Conservation (phyloP, 2,113 vertebrate genomes). For the Microcebus murinus region DNA sequence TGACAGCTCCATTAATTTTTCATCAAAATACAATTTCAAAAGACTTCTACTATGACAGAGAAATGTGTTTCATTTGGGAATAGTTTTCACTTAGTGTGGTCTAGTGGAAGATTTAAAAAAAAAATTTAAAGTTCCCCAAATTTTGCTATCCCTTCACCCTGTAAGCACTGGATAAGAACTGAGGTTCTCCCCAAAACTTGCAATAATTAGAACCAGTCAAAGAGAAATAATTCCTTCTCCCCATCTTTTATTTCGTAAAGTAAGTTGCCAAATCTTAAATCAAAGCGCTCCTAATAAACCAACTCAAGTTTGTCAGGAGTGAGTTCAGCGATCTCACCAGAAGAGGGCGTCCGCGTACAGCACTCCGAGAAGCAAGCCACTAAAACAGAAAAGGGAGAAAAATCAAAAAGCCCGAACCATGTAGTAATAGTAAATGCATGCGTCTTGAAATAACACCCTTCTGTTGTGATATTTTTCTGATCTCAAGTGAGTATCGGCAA, state of each 20-base stretch:
- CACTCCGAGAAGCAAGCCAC: not conserved
- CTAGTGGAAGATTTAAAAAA: not conserved
- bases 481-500: not conserved
- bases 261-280: constrained; percentile 26
- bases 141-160: not conserved
- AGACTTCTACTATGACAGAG: not conserved
- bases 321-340: constrained; percentile 76
- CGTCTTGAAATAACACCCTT: not conserved
- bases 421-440: not conserved
- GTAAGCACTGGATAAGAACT: not conserved
- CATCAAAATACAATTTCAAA: not conserved
- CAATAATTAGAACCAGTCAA: not conserved
- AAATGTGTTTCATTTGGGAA: not conserved
- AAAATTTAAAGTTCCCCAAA: not conserved
- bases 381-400: not conserved
- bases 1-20: not conserved
- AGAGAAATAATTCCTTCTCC: not conserved
- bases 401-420: not conserved
- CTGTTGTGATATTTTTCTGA: not conserved
- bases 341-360: constrained; percentile 85
- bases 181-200: not conserved
- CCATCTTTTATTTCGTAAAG: constrained; percentile 20
- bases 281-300: not conserved
- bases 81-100: not conserved
- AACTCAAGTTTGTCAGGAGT: not conserved